phyloP scores from a whole-genome alignment of 2,888 invertebrate species.

The Panopea generosa region DNA sequence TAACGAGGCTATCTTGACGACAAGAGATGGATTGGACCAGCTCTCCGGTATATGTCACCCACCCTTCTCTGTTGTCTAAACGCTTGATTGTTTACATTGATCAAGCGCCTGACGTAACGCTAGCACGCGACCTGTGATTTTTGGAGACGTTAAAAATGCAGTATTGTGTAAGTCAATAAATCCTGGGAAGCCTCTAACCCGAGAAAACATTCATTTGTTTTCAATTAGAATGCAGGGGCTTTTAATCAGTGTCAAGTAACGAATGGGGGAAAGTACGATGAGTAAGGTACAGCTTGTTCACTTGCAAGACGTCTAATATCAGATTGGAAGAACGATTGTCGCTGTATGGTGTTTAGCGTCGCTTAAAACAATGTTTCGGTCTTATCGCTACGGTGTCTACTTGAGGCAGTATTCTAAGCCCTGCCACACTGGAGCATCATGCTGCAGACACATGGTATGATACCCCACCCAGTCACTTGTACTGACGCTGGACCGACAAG shows the following conservation, averaged over 20 bases:
- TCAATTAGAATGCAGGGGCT: background rate
- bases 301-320: too few species aligned
- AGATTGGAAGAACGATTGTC: too few species aligned
- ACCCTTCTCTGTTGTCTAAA: slow-evolving; percentile 47
- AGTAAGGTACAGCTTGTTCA: too few species aligned
- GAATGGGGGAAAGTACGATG: slow-evolving; percentile 6
- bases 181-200: background rate
- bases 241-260: slow-evolving; percentile 19
- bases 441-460: too few species aligned
- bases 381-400: too few species aligned
- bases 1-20: slow-evolving; percentile 4
- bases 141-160: slow-evolving; percentile 1
- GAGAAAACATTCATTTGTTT: slow-evolving; percentile 4
- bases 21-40: slow-evolving; percentile 17
- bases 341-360: too few species aligned
- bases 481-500: too few species aligned
- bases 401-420: too few species aligned
- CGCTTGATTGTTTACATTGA: slow-evolving; percentile 65
- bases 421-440: too few species aligned
- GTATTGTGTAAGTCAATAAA: background rate
- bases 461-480: too few species aligned
- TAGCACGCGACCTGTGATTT: slow-evolving; percentile 28
- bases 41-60: slow-evolving; percentile 39
- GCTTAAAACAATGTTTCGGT: too few species aligned
- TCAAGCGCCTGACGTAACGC: slow-evolving; percentile 54